Conservation (phyloP, 2,797 vertebrate genomes). For the Uromys caudimaculatus region DNA sequence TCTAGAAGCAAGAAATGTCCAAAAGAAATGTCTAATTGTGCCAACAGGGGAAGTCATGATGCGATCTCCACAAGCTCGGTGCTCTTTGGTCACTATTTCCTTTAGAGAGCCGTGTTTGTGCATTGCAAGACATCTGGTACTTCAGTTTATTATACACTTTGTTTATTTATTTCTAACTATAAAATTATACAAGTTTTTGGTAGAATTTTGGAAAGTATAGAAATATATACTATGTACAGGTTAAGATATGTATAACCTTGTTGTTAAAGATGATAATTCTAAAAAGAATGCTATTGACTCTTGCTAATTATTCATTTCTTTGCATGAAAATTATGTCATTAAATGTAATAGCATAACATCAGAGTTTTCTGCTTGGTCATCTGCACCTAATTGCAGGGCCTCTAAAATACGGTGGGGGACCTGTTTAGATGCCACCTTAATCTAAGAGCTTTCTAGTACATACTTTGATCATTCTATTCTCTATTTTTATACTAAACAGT, state of each 20-base stretch:
- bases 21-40: neutral
- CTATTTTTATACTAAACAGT: neutral
- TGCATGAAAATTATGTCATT: neutral
- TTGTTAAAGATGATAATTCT: constrained; percentile 45
- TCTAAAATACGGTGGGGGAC: neutral
- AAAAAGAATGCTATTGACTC: constrained; percentile 34
- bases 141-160: constrained; percentile 21
- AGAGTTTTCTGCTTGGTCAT: constrained; percentile 13
- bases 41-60: neutral
- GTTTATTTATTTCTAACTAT: constrained; percentile 9
- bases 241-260: neutral
- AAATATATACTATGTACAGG: neutral
- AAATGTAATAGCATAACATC: neutral
- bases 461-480: neutral
- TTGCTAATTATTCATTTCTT: neutral
- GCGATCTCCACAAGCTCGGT: neutral
- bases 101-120: neutral
- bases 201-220: constrained; percentile 46
- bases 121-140: neutral
- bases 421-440: neutral
- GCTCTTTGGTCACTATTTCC: constrained; percentile 1
- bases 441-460: neutral
- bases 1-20: constrained; percentile 52
- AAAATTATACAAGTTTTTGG: constrained; percentile 39
- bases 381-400: neutral